These are phyloP conservation scores for Drosophila repletoides DNA, from an alignment of 1,140 invertebrate species.

Conservation along the genomic window DNA sequence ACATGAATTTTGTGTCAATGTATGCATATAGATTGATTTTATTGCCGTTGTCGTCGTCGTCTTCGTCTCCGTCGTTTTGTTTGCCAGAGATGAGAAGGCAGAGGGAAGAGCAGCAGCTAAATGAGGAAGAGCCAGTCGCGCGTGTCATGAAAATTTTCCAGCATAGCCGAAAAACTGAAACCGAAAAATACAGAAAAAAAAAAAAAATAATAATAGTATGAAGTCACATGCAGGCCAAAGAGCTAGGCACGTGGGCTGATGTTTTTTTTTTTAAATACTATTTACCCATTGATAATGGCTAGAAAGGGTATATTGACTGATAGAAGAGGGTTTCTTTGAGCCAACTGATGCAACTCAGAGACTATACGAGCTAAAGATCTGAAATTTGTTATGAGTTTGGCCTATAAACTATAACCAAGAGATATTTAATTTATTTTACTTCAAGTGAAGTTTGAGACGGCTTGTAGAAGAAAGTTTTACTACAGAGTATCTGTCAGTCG, in stretches of 20 bases:
- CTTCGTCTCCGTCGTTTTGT: slow-evolving; percentile 29
- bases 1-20: slow-evolving; percentile 74
- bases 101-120: neutral
- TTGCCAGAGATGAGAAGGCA: slow-evolving; percentile 51
- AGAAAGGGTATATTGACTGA: no score
- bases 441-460: no score
- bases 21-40: slow-evolving; percentile 73
- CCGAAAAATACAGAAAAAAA: slow-evolving; percentile 11
- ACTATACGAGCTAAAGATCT: no score
- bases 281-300: no score
- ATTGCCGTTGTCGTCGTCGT: slow-evolving; percentile 40
- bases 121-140: slow-evolving; percentile 40
- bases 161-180: slow-evolving; percentile 3
- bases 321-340: no score
- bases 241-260: slow-evolving; percentile 49
- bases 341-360: no score
- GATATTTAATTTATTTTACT: no score
- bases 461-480: no score
- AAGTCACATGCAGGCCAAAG: slow-evolving; percentile 60
- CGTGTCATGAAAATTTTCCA: slow-evolving; percentile 69
- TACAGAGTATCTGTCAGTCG: no score
- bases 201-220: slow-evolving; percentile 37
- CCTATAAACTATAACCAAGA: no score
- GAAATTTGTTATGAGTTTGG: no score
- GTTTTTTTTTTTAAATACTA: no score